Percentiles rank a stretch among this genome's conserved stretches.
phyloP scores from a whole-genome alignment of 2,888 invertebrate species.

The Sicus ferrugineus region DNA sequence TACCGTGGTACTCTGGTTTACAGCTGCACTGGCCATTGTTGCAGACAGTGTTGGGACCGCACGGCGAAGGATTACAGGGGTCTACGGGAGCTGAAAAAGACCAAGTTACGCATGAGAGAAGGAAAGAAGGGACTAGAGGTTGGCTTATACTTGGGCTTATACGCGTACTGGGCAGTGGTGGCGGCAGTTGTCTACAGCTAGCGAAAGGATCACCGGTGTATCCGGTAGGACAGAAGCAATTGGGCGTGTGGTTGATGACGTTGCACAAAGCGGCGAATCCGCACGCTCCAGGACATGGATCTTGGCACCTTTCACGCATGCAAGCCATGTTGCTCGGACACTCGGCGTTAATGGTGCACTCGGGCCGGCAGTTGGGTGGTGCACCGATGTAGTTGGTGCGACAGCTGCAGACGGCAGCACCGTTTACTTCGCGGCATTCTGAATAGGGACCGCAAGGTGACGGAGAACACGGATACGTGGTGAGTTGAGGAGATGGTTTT shows the following conservation, averaged over 20 bases:
- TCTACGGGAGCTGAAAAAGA: conserved; percentile 62
- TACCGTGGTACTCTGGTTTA: conserved; percentile 78
- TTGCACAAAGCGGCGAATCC: conserved; percentile 76
- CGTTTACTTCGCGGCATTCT: conserved; percentile 73
- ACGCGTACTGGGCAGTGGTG: conserved; percentile 58
- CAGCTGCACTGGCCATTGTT: conserved; percentile 78
- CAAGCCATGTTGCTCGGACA: conserved; percentile 77
- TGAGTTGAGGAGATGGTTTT: conserved; percentile 54
- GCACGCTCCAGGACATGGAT: conserved; percentile 82
- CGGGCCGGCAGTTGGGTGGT: conserved; percentile 80
- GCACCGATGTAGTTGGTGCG: conserved; percentile 75
- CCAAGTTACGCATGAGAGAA: conserved; percentile 24
- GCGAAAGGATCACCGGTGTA: conserved; percentile 81
- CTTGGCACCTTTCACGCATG: conserved; percentile 75
- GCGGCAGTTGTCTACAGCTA: conserved; percentile 70
- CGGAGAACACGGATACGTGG: conserved; percentile 80
- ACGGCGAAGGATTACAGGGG: conserved; percentile 79
- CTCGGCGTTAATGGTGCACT: conserved; percentile 79
- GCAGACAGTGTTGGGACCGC: conserved; percentile 80
- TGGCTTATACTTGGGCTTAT: conserved; percentile 47
- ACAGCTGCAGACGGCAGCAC: conserved; percentile 77
- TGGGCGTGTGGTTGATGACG: conserved; percentile 79
- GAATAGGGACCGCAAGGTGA: conserved; percentile 83
- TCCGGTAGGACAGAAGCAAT: conserved; percentile 76
- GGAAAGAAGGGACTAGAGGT: neutral